These are phyloP conservation scores for Oncorhynchus mykiss DNA, from an alignment of 2,113 vertebrate genomes.

Conservation along the genomic window DNA sequence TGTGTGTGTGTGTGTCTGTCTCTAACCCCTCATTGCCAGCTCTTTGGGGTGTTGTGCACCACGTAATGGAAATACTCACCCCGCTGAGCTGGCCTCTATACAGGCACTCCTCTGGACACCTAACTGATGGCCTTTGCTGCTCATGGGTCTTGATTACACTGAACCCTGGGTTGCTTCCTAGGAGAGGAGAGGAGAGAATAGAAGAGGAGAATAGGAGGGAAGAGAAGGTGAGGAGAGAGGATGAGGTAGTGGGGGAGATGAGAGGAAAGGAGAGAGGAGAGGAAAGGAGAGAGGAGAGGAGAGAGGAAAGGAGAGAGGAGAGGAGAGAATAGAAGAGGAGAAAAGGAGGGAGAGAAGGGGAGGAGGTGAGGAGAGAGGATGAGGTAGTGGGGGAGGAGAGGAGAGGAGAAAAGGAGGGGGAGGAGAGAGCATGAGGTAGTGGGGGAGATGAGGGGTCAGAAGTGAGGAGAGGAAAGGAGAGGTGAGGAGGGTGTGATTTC, in stretches of 20 bases:
- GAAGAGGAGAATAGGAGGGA: slow-evolving; percentile 34
- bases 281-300: too few species aligned
- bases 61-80: slow-evolving; percentile 72
- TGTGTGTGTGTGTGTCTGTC: slow-evolving; percentile 47
- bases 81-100: slow-evolving; percentile 70
- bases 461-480: not conserved
- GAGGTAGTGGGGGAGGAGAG: too few species aligned
- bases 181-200: slow-evolving; percentile 45
- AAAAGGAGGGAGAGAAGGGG: too few species aligned
- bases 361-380: too few species aligned
- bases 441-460: not conserved
- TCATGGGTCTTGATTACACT: slow-evolving; percentile 74
- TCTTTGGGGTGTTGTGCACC: slow-evolving; percentile 65
- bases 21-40: slow-evolving; percentile 53
- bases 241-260: too few species aligned
- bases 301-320: too few species aligned
- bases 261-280: too few species aligned
- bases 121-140: slow-evolving; percentile 68
- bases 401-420: too few species aligned
- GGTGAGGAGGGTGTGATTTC: not conserved
- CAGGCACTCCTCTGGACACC: slow-evolving; percentile 60
- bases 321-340: not conserved
- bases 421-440: not conserved
- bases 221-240: too few species aligned
- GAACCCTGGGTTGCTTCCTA: slow-evolving; percentile 66